These are phyloP conservation scores for Oxyruncus cristatus DNA, from an alignment of 2,113 vertebrate genomes.

Conservation along the genomic window DNA sequence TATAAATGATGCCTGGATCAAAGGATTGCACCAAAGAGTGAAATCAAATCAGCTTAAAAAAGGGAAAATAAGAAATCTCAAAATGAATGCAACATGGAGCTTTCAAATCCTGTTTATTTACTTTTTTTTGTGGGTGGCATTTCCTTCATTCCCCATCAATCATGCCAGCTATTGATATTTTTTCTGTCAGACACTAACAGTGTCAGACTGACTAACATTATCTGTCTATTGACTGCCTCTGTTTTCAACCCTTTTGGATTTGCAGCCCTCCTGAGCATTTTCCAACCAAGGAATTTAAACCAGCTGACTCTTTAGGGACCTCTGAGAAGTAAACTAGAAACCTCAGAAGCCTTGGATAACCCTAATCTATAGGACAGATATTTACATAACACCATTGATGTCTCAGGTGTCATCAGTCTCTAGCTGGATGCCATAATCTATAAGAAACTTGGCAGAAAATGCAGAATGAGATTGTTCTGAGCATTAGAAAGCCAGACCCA, in stretches of 20 bases:
- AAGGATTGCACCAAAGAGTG: neutral
- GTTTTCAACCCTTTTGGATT: constrained; percentile 11
- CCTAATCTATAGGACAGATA: neutral
- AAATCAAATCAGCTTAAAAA: neutral
- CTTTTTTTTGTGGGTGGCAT: neutral
- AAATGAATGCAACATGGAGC: neutral
- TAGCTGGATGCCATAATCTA: neutral
- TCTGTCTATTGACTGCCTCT: neutral
- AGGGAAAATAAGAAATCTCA: neutral
- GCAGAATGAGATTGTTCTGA: neutral
- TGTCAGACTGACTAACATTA: constrained; percentile 11
- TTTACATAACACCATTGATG: neutral
- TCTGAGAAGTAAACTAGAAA: neutral
- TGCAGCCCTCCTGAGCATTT: neutral
- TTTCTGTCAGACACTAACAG: neutral
- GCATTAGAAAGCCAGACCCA: neutral
- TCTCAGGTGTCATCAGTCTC: neutral
- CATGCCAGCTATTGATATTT: constrained; percentile 12
- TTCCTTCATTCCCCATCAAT: neutral
- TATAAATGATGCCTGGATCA: neutral
- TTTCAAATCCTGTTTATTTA: neutral
- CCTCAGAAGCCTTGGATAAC: neutral
- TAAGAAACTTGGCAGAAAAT: neutral
- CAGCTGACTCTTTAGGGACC: neutral
- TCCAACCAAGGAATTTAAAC: neutral